These are phyloP conservation scores for Amaurobius ferox DNA, from an alignment of 2,888 invertebrate genomes.

Conservation along the genomic window DNA sequence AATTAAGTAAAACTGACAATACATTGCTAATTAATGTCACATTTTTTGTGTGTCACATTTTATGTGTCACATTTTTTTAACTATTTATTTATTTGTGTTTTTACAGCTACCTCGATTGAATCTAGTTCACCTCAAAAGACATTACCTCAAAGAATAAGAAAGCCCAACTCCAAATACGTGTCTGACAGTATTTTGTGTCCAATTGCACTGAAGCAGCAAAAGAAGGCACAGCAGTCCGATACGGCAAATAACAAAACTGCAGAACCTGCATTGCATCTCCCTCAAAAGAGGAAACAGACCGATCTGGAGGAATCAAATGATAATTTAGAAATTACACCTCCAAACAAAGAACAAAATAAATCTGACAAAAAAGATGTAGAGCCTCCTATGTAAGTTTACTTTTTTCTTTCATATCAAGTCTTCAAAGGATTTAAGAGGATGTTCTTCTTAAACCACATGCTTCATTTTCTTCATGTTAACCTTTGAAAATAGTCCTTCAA, in stretches of 20 bases:
- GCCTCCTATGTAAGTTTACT: background rate
- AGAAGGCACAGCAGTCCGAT: background rate
- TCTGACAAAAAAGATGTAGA: background rate
- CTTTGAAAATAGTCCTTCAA: too few species aligned
- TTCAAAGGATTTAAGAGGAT: background rate
- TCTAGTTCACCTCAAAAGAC: background rate
- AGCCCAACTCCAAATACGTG: conserved; percentile 46
- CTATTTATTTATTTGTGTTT: too few species aligned
- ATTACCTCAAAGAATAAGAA: conserved; percentile 30
- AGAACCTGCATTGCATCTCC: too few species aligned
- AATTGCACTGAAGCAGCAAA: background rate
- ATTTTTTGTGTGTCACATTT: too few species aligned
- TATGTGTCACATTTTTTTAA: too few species aligned
- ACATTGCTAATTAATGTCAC: too few species aligned
- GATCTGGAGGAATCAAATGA: too few species aligned
- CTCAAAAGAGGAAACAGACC: too few species aligned
- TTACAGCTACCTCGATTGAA: too few species aligned
- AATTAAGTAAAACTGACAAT: too few species aligned
- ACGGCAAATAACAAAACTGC: too few species aligned
- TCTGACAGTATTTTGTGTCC: conserved; percentile 28
- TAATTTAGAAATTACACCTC: background rate
- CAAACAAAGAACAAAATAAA: background rate
- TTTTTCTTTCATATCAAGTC: background rate
- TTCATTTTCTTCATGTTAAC: too few species aligned
- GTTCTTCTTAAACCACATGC: background rate